phyloP scores from a whole-genome alignment of 2,113 vertebrate genomes.

The Thunnus maccoyii region DNA sequence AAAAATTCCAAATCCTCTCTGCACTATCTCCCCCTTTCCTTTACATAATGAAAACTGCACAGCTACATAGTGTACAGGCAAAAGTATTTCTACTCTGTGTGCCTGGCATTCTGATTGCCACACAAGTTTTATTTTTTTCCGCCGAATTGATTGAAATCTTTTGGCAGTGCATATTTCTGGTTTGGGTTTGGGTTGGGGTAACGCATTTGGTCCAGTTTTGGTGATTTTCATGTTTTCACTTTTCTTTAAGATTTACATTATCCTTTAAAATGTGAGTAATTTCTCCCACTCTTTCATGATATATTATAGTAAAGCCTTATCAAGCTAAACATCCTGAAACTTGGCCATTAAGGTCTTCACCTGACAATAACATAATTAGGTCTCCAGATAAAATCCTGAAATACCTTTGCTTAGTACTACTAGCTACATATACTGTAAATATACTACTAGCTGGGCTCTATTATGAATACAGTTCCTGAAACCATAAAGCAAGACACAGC shows the following conservation, averaged over 20 bases:
- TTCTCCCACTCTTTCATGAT: not conserved
- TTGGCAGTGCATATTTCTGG: not conserved
- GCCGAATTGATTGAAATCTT: not conserved
- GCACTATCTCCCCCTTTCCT: slow-evolving; percentile 7
- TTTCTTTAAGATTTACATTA: not conserved
- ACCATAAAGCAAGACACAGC: slow-evolving; percentile 22
- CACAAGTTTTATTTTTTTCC: not conserved
- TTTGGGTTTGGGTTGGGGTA: not conserved
- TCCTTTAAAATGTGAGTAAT: not conserved
- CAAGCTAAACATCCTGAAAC: not conserved
- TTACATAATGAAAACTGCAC: slow-evolving; percentile 43
- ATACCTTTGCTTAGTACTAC: not conserved
- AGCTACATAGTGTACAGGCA: not conserved
- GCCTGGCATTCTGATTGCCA: slow-evolving; percentile 35
- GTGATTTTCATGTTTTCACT: not conserved
- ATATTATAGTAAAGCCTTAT: not conserved
- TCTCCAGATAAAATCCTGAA: not conserved
- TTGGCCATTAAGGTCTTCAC: not conserved
- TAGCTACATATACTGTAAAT: not conserved
- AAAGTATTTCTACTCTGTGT: slow-evolving; percentile 12
- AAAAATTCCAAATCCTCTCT: slow-evolving; percentile 36
- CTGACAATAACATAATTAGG: not conserved
- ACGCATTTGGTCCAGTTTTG: not conserved
- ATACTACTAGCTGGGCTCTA: not conserved
- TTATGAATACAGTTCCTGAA: not conserved